Evolutionary conservation across 2,888 invertebrate species (phyloP), one percentile per base, ranked within the genome.

Genomic region (Tyria jacobaeae): DNA sequence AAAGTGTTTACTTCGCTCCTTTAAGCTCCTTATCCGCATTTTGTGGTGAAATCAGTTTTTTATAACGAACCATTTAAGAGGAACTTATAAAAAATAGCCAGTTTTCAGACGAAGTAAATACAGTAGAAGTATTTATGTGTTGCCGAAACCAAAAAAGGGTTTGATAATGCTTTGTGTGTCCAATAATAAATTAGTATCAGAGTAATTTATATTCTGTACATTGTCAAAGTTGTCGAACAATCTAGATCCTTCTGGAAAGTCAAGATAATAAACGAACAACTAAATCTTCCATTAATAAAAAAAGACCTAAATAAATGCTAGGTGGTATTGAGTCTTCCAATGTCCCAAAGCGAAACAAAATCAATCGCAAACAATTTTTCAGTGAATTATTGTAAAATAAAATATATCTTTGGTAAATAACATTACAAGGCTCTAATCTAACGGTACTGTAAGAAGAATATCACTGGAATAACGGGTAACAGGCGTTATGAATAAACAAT

Each of bases 1-100:
- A 34, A 37, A 25, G 24, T 41, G 24, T 37, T 48, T 60, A 39
- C 34, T 37, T 44, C 21, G 25, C 27, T 37, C 48, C 44, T 37
- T 21, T 41, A 21, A 21, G 44, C 34, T 55, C 6, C 21, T 17
- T 25, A 49, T 39, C 14, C 3, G 14, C 24, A 27, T 21, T 35
- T 57, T 10, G 27, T 50, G 1, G 50, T 50, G 31, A n/a, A n/a
- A 3, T 9, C n/a, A 7, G 17, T 47, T 24, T 9, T 24, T 24
- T 12, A 14, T 24, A 4, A 2, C 24, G 24, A 24, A 9, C 4
- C 10, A 15, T 7, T 47, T 47, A 2, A 44, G 9, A 21, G 7
- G 27, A n/a, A 31, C 3, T 31, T 31, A 31, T 31, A 4, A 31
- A 31, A 31, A 21, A 44, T 2, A 10, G 21, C 21, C 21, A 7